Conservation (phyloP, 2,797 vertebrate genomes). For the Betta splendens region DNA sequence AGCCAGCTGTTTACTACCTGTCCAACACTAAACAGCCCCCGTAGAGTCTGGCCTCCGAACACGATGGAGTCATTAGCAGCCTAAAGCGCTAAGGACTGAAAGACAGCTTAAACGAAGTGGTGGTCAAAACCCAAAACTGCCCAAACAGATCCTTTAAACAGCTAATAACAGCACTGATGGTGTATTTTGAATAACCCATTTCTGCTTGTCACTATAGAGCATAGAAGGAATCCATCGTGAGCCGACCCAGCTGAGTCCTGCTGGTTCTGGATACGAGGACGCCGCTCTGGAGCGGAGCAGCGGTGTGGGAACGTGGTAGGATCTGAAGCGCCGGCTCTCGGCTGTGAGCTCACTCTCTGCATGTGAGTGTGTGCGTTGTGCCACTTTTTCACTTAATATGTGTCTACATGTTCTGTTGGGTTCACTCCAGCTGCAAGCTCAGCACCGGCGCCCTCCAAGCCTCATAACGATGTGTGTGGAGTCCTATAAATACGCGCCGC, state of each 20-base stretch:
- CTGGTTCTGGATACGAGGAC: constrained; percentile 21
- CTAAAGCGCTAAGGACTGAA: too few species aligned
- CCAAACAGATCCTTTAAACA: too few species aligned
- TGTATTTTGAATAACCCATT: neutral
- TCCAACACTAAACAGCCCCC: too few species aligned
- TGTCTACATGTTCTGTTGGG: constrained; percentile 36
- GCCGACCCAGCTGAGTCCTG: constrained; percentile 37
- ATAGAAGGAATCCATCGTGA: constrained; percentile 30
- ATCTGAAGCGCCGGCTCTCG: constrained; percentile 45
- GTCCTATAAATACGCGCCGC: constrained; percentile 30
- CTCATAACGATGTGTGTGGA: constrained; percentile 25
- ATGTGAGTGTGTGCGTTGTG: constrained; percentile 21
- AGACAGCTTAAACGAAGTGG: too few species aligned
- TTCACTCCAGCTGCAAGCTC: constrained; percentile 57
- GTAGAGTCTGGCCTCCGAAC: too few species aligned
- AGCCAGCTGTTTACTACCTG: too few species aligned
- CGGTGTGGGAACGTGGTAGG: constrained; percentile 19
- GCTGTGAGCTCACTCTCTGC: constrained; percentile 45
- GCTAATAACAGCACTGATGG: neutral
- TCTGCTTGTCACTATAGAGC: neutral
- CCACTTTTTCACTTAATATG: constrained; percentile 22
- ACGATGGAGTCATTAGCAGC: too few species aligned
- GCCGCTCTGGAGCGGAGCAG: constrained; percentile 22
- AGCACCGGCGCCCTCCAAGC: constrained; percentile 24
- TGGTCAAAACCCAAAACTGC: too few species aligned